phyloP scores from a whole-genome alignment of 1,140 invertebrate species.

The Heliconius himera region DNA sequence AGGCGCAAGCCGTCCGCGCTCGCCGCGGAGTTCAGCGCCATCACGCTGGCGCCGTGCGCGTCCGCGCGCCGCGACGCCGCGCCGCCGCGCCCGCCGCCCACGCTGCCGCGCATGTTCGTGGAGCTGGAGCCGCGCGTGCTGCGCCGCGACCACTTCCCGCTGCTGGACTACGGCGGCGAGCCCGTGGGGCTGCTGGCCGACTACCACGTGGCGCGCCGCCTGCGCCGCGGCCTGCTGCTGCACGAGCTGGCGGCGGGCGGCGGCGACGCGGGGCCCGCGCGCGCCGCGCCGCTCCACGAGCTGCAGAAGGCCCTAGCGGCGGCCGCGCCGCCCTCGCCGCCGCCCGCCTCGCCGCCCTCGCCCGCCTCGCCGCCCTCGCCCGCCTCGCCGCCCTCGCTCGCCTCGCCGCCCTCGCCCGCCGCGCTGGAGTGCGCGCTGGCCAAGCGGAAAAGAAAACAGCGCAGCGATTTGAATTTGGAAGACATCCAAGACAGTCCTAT shows the following conservation, averaged over 20 bases:
- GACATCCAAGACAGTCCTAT: constrained; percentile 36
- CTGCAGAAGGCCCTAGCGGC: constrained; percentile 30
- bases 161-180: constrained; percentile 63
- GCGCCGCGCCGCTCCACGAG: constrained; percentile 46
- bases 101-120: constrained; percentile 60
- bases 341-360: constrained; percentile 33
- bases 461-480: constrained; percentile 36
- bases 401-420: not conserved
- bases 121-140: constrained; percentile 68
- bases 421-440: constrained; percentile 24
- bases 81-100: constrained; percentile 48
- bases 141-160: constrained; percentile 51
- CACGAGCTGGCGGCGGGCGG: constrained; percentile 50
- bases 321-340: constrained; percentile 35
- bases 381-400: constrained; percentile 11
- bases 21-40: constrained; percentile 22
- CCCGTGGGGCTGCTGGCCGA: constrained; percentile 69
- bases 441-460: constrained; percentile 46
- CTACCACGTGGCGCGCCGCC: constrained; percentile 65
- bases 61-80: constrained; percentile 49
- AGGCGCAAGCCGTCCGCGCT: constrained; percentile 30
- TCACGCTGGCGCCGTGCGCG: constrained; percentile 44
- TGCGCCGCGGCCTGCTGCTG: constrained; percentile 55
- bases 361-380: constrained; percentile 5
- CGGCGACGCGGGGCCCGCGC: constrained; percentile 15